Base-by-base conservation (phyloP, 2,797 vertebrate genomes). In the Sebastes kiyomatsui region DNA sequence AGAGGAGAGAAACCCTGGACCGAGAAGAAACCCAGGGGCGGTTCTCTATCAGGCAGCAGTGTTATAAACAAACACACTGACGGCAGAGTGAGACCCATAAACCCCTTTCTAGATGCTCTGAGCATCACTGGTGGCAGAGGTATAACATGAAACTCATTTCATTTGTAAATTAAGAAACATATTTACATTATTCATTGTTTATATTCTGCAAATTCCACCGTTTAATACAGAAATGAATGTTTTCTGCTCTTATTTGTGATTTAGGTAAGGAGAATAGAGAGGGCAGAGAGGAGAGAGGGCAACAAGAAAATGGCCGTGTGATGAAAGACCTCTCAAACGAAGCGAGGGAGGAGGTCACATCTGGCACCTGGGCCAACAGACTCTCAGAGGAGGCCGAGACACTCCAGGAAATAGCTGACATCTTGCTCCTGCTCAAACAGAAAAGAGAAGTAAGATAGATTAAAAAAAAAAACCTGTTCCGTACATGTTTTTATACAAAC, bases 341-440 rank as follows among this genome's bases (percentile, higher is more conserved):
- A 27, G 67, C 67, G 49, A 81, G 56, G 11, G 42, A 79, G 61
- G 82, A 87, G 80, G 82, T 84, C 79, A 73, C 56, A 25, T 58
- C 75, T 62, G 60, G 59, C 62, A 76, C 14, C 42, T 55, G 23
- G 73, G 81, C 61, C 60, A 83, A 79, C 64, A 59, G 55, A 72
- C 70, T 70, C 72, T 82, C 85, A 35, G 82, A 88, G n/a, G 93
- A 95, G 70, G 81, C 69, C 0, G 59, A 85, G 71, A 90, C 71
- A 68, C 89, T 94, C 59, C 78, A 93, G 62, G 90, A 95, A 77
- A 91, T 91, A 38, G 93, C 91, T 2, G 79, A 93, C 83, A 90
- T 94, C 83, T 90, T 95, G 85, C 91, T 94, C 59, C 87, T 93
- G 84, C 72, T 94, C 77, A 94, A 87, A 67, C 85, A 92, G 70